Conservation (phyloP, 2,888 invertebrate genomes). For the Pycnomerus fuliginosus region DNA sequence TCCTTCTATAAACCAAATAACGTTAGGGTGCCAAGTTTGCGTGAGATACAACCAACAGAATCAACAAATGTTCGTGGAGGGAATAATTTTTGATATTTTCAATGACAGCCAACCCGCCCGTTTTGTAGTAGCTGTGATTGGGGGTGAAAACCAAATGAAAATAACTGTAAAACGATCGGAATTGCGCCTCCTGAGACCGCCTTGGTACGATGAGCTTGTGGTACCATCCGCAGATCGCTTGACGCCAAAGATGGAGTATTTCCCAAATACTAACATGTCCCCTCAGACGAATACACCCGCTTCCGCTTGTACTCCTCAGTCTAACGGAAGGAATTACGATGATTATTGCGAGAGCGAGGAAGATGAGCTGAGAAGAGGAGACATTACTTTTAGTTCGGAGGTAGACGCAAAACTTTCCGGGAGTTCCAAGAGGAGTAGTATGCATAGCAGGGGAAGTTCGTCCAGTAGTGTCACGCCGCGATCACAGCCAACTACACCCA, state of each 20-base stretch:
- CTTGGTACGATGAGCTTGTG: slow-evolving; percentile 92
- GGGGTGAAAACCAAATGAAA: slow-evolving; percentile 54
- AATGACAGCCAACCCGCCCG: slow-evolving; percentile 63
- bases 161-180: slow-evolving; percentile 86
- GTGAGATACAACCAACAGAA: slow-evolving; percentile 68
- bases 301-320: slow-evolving; percentile 55
- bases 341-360: slow-evolving; percentile 87
- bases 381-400: slow-evolving; percentile 81
- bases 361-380: slow-evolving; percentile 83
- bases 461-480: slow-evolving; percentile 86
- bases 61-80: slow-evolving; percentile 76
- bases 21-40: slow-evolving; percentile 78
- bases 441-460: slow-evolving; percentile 89
- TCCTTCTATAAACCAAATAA: slow-evolving; percentile 80
- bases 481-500: slow-evolving; percentile 90
- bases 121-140: slow-evolving; percentile 65
- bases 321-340: slow-evolving; percentile 66
- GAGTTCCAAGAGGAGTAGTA: slow-evolving; percentile 80
- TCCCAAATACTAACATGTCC: slow-evolving; percentile 52
- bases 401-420: slow-evolving; percentile 72
- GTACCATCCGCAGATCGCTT: slow-evolving; percentile 28
- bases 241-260: slow-evolving; percentile 30
- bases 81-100: slow-evolving; percentile 69
- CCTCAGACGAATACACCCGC: slow-evolving; percentile 55
- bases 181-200: slow-evolving; percentile 85